phyloP scores from a whole-genome alignment of 1,140 invertebrate genomes.

The Prorops nasuta region DNA sequence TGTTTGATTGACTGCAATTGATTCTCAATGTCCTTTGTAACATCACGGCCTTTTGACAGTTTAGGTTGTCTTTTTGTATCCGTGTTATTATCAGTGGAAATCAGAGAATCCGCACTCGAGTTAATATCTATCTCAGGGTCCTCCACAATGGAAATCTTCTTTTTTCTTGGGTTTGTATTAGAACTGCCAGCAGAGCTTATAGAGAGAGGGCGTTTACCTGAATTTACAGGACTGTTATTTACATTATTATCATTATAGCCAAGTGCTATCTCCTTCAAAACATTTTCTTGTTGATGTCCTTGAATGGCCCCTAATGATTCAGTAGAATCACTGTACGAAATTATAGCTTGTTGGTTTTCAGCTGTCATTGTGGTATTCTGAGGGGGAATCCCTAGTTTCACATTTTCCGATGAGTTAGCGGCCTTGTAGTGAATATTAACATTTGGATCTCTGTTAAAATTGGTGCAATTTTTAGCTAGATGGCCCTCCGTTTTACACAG shows the following conservation, averaged over 20 bases:
- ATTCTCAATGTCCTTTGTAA: background rate
- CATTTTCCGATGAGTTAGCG: background rate
- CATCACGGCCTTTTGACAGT: background rate
- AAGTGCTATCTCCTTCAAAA: background rate
- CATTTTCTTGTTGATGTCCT: background rate
- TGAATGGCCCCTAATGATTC: background rate
- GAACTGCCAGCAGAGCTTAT: no score
- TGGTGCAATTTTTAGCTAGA: background rate
- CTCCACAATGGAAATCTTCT: no score
- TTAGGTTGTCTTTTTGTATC: background rate
- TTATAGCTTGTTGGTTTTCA: background rate
- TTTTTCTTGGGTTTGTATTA: no score
- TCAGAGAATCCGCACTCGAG: no score
- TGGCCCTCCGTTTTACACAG: background rate
- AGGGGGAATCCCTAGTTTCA: no score
- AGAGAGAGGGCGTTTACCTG: no score
- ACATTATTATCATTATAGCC: no score
- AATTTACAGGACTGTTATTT: no score
- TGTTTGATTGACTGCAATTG: background rate
- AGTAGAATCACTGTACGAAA: background rate
- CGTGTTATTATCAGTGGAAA: background rate
- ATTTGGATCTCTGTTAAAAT: background rate
- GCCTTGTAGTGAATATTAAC: background rate
- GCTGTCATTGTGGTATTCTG: no score
- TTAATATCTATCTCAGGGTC: no score